Evolutionary conservation across 2,888 invertebrate genomes (phyloP).

Genomic region (Notocelia uddmanniana): DNA sequence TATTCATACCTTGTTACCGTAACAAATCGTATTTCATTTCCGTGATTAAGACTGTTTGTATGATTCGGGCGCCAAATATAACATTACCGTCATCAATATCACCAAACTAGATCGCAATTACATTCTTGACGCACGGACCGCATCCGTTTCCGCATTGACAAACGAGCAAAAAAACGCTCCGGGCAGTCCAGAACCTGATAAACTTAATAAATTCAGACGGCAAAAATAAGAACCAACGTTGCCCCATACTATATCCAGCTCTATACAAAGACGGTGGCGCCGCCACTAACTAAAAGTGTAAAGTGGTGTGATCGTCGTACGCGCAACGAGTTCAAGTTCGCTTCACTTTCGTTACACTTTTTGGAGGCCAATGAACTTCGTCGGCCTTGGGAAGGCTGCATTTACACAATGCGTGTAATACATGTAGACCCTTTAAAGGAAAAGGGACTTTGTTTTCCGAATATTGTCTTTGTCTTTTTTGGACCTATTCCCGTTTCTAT

Average conservation of each 20-base stretch:
- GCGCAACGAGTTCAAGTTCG: slow-evolving; percentile 44
- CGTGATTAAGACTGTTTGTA: not conserved
- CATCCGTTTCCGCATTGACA: slow-evolving; percentile 44
- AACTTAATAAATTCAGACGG: slow-evolving; percentile 10
- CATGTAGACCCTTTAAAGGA: slow-evolving; percentile 1
- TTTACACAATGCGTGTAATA: slow-evolving; percentile 30
- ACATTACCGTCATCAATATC: slow-evolving; percentile 23
- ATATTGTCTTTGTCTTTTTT: too few relatives aligned
- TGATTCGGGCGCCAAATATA: not conserved
- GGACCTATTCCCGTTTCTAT: too few relatives aligned
- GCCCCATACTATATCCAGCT: not conserved
- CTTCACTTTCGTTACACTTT: slow-evolving; percentile 44
- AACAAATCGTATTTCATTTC: not conserved
- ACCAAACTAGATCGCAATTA: slow-evolving; percentile 26
- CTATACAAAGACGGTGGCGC: slow-evolving; percentile 14
- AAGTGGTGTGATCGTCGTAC: slow-evolving; percentile 14
- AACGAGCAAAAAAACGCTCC: slow-evolving; percentile 29
- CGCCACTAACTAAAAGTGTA: not conserved
- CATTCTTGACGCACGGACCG: slow-evolving; percentile 28
- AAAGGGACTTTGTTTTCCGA: not conserved
- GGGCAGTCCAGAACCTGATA: slow-evolving; percentile 17
- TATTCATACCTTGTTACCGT: not conserved
- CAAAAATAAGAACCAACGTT: not conserved
- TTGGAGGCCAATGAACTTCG: slow-evolving; percentile 45
- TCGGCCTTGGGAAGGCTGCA: slow-evolving; percentile 42